Conservation (phyloP, 2,797 vertebrate genomes). For the Sardinella longiceps region DNA sequence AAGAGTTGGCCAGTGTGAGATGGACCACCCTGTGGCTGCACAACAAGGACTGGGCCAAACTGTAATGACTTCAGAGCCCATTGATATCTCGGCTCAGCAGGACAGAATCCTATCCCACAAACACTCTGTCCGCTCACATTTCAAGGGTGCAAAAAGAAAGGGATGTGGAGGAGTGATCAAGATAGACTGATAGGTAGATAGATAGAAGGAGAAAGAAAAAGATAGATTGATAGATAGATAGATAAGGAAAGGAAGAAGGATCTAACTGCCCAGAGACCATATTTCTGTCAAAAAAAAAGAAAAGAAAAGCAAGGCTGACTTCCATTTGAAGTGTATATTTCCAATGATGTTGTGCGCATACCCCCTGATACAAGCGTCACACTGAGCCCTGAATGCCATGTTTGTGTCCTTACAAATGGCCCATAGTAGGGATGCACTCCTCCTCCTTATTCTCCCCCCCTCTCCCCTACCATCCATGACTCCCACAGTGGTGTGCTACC, state of each 20-base stretch:
- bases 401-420: not conserved
- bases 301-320: not conserved
- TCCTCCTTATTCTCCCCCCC: not conserved
- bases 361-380: not conserved
- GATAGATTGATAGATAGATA: not conserved
- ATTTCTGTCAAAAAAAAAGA: not conserved
- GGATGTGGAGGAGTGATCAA: not conserved
- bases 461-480: not conserved
- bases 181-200: not conserved
- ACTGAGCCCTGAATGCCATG: not conserved
- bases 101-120: slow-evolving; percentile 9
- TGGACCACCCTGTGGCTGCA: slow-evolving; percentile 28
- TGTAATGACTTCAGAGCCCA: slow-evolving; percentile 55
- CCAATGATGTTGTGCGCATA: not conserved
- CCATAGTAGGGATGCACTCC: not conserved
- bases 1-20: slow-evolving; percentile 32
- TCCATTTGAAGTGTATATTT: not conserved
- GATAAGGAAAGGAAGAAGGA: not conserved
- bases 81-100: slow-evolving; percentile 42
- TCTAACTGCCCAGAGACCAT: not conserved
- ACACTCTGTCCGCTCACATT: slow-evolving; percentile 39
- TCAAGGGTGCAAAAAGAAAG: slow-evolving; percentile 35
- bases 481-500: not conserved
- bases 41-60: slow-evolving; percentile 40
- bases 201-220: not conserved